These are phyloP conservation scores for Melieria crassipennis DNA, from an alignment of 2,888 invertebrate genomes.

Conservation along the genomic window DNA sequence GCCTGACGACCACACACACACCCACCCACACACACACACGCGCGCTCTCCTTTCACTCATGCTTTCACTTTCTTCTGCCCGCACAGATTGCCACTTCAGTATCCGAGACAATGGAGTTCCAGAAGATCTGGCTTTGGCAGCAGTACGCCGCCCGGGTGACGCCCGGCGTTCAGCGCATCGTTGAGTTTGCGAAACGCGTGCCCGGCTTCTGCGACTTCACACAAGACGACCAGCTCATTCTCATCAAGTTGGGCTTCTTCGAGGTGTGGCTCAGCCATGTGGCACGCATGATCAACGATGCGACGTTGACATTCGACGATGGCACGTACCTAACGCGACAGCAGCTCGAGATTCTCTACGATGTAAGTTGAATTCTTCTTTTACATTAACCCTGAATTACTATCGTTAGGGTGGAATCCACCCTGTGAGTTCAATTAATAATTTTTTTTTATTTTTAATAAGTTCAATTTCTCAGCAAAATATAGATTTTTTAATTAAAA, in stretches of 20 bases:
- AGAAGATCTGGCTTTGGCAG: constrained; percentile 88
- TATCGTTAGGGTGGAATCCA: no score
- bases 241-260: constrained; percentile 96
- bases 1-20: background rate
- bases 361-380: constrained; percentile 71
- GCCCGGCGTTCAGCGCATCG: constrained; percentile 91
- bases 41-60: background rate
- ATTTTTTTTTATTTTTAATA: no score
- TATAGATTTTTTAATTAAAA: no score
- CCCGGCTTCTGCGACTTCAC: constrained; percentile 91
- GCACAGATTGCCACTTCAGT: constrained; percentile 70
- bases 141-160: constrained; percentile 87
- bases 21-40: background rate
- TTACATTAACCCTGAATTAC: no score
- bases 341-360: constrained; percentile 88
- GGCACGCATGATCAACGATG: constrained; percentile 79
- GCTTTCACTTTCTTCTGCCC: background rate
- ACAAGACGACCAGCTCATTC: constrained; percentile 95
- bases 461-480: no score
- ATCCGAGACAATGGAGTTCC: constrained; percentile 75
- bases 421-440: no score
- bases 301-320: constrained; percentile 87
- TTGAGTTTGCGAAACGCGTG: constrained; percentile 95
- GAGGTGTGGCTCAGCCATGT: constrained; percentile 94
- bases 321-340: constrained; percentile 84